Evolutionary conservation across 2,113 vertebrate genomes (phyloP).

Genomic region (Corythornis cristatus): DNA sequence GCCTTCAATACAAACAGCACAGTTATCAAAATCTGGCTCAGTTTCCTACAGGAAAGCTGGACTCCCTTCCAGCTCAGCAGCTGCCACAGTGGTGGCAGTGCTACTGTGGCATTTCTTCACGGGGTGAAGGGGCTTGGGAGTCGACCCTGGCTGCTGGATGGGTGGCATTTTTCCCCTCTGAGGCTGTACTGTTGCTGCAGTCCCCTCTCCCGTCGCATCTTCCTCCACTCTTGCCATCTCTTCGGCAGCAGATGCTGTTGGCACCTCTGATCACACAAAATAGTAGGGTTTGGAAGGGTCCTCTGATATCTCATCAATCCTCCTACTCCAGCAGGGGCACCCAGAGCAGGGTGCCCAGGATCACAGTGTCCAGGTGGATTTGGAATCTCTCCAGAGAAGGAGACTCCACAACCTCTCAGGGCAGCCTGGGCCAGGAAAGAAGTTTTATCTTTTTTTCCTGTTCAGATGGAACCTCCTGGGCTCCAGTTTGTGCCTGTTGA

Average conservation of each 20-base stretch:
- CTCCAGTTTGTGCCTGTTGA: not conserved
- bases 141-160: not conserved
- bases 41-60: no score
- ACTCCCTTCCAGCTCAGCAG: not conserved
- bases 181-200: not conserved
- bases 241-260: not conserved
- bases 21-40: no score
- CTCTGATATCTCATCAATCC: not conserved
- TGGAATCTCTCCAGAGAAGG: not conserved
- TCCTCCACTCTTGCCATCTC: fast-evolving
- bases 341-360: not conserved
- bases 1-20: no score
- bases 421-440: not conserved
- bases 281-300: not conserved
- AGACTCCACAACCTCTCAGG: not conserved
- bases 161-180: not conserved
- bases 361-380: not conserved
- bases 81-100: not conserved
- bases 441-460: not conserved
- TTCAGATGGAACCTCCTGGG: not conserved
- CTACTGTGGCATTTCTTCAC: not conserved
- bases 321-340: not conserved
- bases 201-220: not conserved
- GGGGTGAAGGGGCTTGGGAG: not conserved
- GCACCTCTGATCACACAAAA: not conserved